phyloP scores from a whole-genome alignment of 2,888 invertebrate species.

The Conops quadrifasciatus region DNA sequence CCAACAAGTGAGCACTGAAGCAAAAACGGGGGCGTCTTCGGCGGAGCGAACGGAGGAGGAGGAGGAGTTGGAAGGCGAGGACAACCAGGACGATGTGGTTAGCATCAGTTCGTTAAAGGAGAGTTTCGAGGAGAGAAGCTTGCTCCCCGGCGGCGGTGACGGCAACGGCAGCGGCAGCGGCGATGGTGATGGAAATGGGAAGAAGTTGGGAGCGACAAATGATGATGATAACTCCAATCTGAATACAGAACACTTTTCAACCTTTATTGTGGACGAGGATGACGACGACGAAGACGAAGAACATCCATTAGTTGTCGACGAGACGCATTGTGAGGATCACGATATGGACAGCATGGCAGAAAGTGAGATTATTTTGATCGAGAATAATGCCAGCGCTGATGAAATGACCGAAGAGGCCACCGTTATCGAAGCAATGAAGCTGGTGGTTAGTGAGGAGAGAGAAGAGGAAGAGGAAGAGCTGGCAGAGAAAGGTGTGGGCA shows the following conservation, averaged over 20 bases:
- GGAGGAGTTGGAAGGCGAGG: constrained; percentile 31
- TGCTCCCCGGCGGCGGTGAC: constrained; percentile 50
- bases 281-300: constrained; percentile 30
- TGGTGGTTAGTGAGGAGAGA: neutral
- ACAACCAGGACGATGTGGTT: constrained; percentile 19
- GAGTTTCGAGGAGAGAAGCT: constrained; percentile 42
- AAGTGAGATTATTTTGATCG: constrained; percentile 49
- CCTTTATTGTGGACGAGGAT: constrained; percentile 48
- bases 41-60: neutral
- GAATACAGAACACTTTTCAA: constrained; percentile 47
- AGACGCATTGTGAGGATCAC: constrained; percentile 14
- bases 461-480: constrained; percentile 3
- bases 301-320: constrained; percentile 3
- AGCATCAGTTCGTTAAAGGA: constrained; percentile 44
- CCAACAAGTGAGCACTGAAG: constrained; percentile 53
- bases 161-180: constrained; percentile 51
- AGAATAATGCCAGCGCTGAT: constrained; percentile 45
- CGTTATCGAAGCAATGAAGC: constrained; percentile 22
- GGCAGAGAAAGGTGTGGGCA: neutral
- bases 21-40: constrained; percentile 28
- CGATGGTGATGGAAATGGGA: constrained; percentile 52
- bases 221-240: constrained; percentile 48
- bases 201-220: constrained; percentile 39
- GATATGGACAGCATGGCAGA: constrained; percentile 43
- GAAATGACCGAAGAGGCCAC: constrained; percentile 33